Percentiles rank a stretch among this genome's conserved stretches.
These are phyloP conservation scores for Miltochrista miniata DNA, from an alignment of 2,888 invertebrate genomes.

Conservation along the genomic window DNA sequence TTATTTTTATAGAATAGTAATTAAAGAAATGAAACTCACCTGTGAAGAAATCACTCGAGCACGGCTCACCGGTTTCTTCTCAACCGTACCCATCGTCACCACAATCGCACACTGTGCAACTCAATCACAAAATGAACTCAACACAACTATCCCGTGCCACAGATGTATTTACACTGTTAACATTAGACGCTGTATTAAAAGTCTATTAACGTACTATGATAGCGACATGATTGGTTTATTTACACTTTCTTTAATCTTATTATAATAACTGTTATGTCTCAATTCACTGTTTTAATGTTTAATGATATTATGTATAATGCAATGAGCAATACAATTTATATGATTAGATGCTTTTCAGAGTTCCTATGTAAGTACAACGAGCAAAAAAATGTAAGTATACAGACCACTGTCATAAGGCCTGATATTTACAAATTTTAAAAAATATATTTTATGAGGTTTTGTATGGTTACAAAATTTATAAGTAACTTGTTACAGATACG, in stretches of 20 bases:
- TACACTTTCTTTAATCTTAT: not conserved
- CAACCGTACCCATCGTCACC: conserved; percentile 22
- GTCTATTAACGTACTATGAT: conserved; percentile 21
- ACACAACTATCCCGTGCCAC: conserved; percentile 23
- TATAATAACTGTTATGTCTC: too few relatives aligned
- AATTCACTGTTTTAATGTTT: too few relatives aligned
- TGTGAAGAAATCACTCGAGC: conserved; percentile 33
- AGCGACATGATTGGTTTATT: conserved; percentile 20
- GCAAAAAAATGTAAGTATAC: too few relatives aligned
- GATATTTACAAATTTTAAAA: too few relatives aligned
- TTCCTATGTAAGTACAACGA: not conserved
- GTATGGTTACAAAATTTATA: too few relatives aligned
- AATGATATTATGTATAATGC: too few relatives aligned
- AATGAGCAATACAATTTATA: not conserved
- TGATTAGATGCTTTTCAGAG: not conserved
- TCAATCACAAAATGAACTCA: conserved; percentile 3
- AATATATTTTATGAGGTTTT: too few relatives aligned
- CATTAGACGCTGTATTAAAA: conserved; percentile 22
- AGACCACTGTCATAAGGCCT: too few relatives aligned
- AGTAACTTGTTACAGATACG: too few relatives aligned
- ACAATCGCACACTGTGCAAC: conserved; percentile 13
- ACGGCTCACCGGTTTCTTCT: conserved; percentile 22
- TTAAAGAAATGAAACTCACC: conserved; percentile 20
- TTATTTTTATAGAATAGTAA: not conserved
- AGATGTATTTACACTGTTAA: conserved; percentile 26